Evolutionary conservation across 2,888 invertebrate genomes (phyloP), one percentile per base, ranked within the genome.

Genomic region (Clusia tigrina): DNA sequence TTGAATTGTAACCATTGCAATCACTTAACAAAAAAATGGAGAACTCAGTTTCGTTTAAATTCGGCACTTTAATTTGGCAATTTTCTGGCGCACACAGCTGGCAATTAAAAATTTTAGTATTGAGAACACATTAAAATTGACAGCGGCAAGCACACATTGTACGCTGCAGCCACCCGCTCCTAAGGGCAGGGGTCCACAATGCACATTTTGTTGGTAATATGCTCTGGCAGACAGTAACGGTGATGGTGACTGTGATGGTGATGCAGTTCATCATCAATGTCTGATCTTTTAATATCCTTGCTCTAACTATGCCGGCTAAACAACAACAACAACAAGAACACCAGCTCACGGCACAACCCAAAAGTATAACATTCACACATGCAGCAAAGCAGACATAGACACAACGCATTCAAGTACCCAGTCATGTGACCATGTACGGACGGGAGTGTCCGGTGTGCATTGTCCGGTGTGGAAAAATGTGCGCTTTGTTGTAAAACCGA

Each of bases 401-500:
- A 42, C 22, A 48, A 20, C 22, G 48, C 22, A 22, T 22, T 48
- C 48, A 48, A 48, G 48, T 48, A 22, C 22, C 48, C n/a, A n/a
- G n/a, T n/a, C n/a, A n/a, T n/a, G n/a, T n/a, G n/a, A n/a, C n/a
- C n/a, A n/a, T n/a, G n/a, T 15, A n/a, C 42, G 3, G n/a, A 42
- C 42, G 3, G 15, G 15, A 3, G 42, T n/a, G 12, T 42, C 3
- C 42, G n/a, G 12, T 20, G 20, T 22, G 15, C 48, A 48, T 3
- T 42, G 12, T n/a, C 42, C 42, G 9, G 42, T n/a, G 3, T 17
- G n/a, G n/a, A 9, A 32, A 9, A 12, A 20, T 54, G 25, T 54
- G 10, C 25, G 32, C 54, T 37, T 67, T 58, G 70, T 72, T 74
- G 74, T 74, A 61, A 62, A 76, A 66, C 54, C 62, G 66, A 68